phyloP scores from a whole-genome alignment of 1,140 invertebrate species.

The Trichoplusia ni region DNA sequence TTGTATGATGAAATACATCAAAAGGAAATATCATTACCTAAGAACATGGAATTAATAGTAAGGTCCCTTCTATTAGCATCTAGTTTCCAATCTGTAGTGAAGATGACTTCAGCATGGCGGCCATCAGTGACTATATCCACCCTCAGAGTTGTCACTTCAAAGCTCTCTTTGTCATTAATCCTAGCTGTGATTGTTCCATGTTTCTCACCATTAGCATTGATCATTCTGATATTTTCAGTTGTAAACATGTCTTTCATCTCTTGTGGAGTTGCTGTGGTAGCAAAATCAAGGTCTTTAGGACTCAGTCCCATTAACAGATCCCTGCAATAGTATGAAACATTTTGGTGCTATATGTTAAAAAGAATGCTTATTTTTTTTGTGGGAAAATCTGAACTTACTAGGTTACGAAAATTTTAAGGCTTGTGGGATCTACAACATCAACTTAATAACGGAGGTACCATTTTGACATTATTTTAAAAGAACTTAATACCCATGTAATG shows the following conservation, averaged over 20 bases:
- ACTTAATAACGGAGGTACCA: too few species aligned
- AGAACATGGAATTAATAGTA: conserved; percentile 99
- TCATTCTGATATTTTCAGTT: conserved; percentile 92
- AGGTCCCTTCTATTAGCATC: conserved; percentile 98
- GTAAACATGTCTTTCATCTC: conserved; percentile 98
- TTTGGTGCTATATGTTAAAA: neutral
- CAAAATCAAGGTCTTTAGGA: conserved; percentile 98
- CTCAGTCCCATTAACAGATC: conserved; percentile 94
- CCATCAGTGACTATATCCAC: conserved; percentile 97
- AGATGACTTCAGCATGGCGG: conserved; percentile 96
- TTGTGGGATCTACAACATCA: too few species aligned
- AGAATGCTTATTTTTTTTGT: too few species aligned
- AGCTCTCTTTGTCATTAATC: conserved; percentile 97
- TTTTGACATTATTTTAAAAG: too few species aligned
- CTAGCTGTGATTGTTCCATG: conserved; percentile 99
- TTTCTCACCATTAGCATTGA: conserved; percentile 96
- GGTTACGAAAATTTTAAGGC: too few species aligned
- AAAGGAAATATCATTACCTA: conserved; percentile 83
- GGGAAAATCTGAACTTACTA: too few species aligned
- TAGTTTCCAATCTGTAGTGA: conserved; percentile 96
- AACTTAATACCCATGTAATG: too few species aligned
- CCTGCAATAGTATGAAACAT: conserved; percentile 81
- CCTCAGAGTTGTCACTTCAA: conserved; percentile 95
- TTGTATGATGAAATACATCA: too few species aligned
- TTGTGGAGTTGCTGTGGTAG: conserved; percentile 96